Percentiles rank a stretch among this genome's conserved stretches.
Conservation (phyloP, 2,888 invertebrate species). For the Rapana venosa region DNA sequence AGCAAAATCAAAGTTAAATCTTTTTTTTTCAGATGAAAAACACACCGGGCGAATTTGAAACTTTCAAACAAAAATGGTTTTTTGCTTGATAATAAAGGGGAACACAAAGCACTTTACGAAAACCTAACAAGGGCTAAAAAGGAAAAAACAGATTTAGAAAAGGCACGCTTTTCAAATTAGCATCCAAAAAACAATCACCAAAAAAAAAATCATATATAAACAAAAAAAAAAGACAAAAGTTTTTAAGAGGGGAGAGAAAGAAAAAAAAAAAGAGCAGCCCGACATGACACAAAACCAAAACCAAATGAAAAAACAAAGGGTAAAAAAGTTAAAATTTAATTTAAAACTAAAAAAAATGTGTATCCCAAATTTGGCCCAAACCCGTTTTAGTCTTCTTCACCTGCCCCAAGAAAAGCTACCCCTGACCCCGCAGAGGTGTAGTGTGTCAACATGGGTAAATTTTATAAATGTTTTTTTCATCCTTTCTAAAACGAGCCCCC, state of each 20-base stretch:
- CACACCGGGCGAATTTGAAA: no score
- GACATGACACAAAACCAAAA: background rate
- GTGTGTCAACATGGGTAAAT: constrained; percentile 9
- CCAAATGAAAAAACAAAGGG: background rate
- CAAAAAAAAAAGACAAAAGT: background rate
- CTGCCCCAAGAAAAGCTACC: background rate
- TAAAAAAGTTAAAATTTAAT: background rate
- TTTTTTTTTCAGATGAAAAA: no score
- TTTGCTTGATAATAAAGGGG: no score
- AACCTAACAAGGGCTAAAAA: no score
- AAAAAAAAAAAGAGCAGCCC: background rate
- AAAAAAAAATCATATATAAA: background rate
- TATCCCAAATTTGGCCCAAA: background rate
- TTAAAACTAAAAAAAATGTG: background rate
- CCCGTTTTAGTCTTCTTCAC: background rate
- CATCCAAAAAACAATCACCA: background rate
- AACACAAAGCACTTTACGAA: no score
- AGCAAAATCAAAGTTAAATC: no score
- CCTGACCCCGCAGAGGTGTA: constrained; percentile 32
- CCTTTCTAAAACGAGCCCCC: background rate
- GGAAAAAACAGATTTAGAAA: no score
- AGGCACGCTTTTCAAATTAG: background rate
- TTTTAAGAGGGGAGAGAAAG: background rate
- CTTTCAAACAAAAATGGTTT: no score
- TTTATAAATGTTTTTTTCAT: background rate